Evolutionary conservation across 1,140 invertebrate genomes (phyloP).

Genomic region (Homalodisca vitripennis): DNA sequence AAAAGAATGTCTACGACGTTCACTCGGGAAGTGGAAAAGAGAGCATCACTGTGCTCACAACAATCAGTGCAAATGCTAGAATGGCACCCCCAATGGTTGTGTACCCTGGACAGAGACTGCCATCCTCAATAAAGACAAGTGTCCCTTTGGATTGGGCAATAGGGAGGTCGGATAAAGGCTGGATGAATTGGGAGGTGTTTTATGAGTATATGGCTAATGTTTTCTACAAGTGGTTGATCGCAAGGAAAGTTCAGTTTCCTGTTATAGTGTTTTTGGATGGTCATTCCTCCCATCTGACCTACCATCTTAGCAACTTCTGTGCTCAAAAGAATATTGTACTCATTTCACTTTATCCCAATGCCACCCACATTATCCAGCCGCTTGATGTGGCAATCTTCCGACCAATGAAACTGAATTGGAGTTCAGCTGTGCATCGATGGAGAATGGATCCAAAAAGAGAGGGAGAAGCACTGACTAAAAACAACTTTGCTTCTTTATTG

Average conservation of each 20-base stretch:
- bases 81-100: neutral
- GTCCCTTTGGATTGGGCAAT: constrained; percentile 45
- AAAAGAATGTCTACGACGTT: neutral
- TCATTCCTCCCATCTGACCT: constrained; percentile 47
- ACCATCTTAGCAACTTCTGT: constrained; percentile 47
- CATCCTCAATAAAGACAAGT: constrained; percentile 39
- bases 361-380: constrained; percentile 50
- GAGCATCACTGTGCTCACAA: neutral
- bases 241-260: constrained; percentile 46
- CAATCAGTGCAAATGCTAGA: neutral
- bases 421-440: constrained; percentile 39
- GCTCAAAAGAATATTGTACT: constrained; percentile 46
- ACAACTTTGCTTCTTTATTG: neutral
- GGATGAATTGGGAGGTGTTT: constrained; percentile 48
- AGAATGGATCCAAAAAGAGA: constrained; percentile 3
- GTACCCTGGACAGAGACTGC: constrained; percentile 26
- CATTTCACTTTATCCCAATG: constrained; percentile 48
- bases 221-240: constrained; percentile 45
- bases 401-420: constrained; percentile 46
- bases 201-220: constrained; percentile 49
- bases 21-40: neutral
- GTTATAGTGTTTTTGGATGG: constrained; percentile 49
- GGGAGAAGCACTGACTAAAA: neutral
- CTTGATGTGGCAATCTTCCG: constrained; percentile 48
- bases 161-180: constrained; percentile 46